A percentile compares a stretch with the other conserved stretches of the same genome.
phyloP scores from a whole-genome alignment of 1,140 invertebrate species.

The Geopemphigus sp. region DNA sequence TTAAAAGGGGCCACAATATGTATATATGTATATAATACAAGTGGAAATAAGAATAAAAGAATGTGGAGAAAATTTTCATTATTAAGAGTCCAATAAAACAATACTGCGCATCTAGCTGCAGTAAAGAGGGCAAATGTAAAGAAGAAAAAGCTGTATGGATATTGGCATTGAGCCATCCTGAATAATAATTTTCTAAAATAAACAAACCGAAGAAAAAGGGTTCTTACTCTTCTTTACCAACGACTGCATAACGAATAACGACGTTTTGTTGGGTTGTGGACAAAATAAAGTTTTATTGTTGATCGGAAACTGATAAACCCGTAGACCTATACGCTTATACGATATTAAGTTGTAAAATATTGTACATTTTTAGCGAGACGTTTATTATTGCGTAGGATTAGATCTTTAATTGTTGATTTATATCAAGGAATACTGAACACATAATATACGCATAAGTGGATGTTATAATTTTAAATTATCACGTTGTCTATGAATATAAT shows the following conservation, averaged over 20 bases:
- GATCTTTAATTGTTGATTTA: background rate
- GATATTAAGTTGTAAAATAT: conserved; percentile 16
- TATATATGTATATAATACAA: conserved; percentile 30
- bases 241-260: conserved; percentile 13
- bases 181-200: conserved; percentile 41
- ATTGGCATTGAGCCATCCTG: conserved; percentile 25
- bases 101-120: background rate
- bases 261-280: conserved; percentile 12
- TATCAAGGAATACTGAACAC: background rate
- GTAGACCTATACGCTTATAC: conserved; percentile 4
- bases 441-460: too few species aligned
- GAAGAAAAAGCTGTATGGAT: conserved; percentile 18
- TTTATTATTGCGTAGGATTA: background rate
- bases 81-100: conserved; percentile 37
- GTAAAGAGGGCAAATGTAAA: conserved; percentile 7
- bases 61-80: conserved; percentile 32
- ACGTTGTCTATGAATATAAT: background rate
- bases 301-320: conserved; percentile 25
- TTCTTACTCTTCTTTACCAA: background rate
- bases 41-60: conserved; percentile 2
- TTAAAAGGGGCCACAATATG: background rate
- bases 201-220: conserved; percentile 27
- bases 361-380: background rate
- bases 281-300: conserved; percentile 26
- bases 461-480: too few species aligned